Percentiles rank a stretch among this genome's conserved stretches.
These are phyloP conservation scores for Craseonycteris thonglongyai DNA, from an alignment of 2,113 vertebrate species.

Conservation along the genomic window DNA sequence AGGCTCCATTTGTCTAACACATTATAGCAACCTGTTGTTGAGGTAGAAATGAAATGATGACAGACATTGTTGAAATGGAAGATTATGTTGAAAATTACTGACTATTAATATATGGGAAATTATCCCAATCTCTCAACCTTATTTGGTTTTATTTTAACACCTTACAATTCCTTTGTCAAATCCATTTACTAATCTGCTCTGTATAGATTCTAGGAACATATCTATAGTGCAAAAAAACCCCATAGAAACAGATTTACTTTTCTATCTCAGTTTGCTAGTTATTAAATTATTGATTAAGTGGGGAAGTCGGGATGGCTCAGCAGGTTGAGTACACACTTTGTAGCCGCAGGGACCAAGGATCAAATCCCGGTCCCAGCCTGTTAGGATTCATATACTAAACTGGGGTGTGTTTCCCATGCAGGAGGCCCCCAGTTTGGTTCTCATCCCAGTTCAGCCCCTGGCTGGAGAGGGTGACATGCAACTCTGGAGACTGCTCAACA, in stretches of 20 bases:
- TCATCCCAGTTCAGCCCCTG: no score
- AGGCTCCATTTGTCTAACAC: background rate
- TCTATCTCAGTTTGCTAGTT: background rate
- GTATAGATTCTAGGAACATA: background rate
- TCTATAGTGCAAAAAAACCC: background rate
- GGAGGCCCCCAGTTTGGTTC: no score
- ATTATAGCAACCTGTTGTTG: background rate
- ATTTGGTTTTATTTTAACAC: background rate
- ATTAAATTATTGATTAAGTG: constrained; percentile 1
- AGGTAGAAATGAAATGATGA: constrained; percentile 2
- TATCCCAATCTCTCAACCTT: background rate
- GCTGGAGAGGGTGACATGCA: no score
- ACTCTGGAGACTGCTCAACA: no score
- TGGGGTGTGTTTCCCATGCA: no score
- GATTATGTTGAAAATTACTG: background rate
- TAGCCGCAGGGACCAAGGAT: no score
- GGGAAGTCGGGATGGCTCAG: no score
- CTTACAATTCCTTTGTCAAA: background rate
- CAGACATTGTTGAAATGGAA: background rate
- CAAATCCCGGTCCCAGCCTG: no score
- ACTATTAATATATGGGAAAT: background rate
- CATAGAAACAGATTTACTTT: background rate
- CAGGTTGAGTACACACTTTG: no score
- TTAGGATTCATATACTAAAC: no score
- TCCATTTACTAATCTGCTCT: background rate